Conservation (phyloP, 2,113 vertebrate species). For the Corydoras sp. region DNA sequence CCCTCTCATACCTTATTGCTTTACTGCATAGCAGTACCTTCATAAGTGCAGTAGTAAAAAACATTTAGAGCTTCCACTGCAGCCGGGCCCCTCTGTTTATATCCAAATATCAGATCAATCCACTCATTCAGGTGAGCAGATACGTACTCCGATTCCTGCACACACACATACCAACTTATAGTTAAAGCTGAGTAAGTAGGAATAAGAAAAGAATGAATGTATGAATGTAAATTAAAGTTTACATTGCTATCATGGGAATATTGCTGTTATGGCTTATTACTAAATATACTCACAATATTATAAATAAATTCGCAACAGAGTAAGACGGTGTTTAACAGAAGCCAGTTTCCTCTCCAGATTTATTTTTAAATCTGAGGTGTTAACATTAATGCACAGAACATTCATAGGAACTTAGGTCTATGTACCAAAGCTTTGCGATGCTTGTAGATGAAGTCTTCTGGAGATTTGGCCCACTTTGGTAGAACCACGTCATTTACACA, state of each 20-base stretch:
- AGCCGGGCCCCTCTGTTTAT: conserved; percentile 87
- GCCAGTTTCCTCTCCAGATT: no score
- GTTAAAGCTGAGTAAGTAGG: no score
- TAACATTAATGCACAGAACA: no score
- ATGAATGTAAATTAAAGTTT: no score
- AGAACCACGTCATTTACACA: conserved; percentile 83
- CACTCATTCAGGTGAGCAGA: conserved; percentile 95
- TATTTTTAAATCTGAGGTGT: no score
- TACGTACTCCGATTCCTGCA: conserved; percentile 88
- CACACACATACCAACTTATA: conserved; percentile 9
- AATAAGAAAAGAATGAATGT: no score
- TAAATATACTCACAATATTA: no score
- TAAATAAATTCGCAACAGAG: no score
- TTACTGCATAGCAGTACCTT: conserved; percentile 19
- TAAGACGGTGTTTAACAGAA: no score
- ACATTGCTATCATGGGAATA: no score
- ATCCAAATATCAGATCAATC: conserved; percentile 97
- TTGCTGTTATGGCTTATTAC: no score
- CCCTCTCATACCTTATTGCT: no score
- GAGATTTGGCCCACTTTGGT: conserved; percentile 89
- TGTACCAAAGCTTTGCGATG: conserved; percentile 91
- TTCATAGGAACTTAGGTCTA: background rate
- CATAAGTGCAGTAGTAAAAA: conserved; percentile 95
- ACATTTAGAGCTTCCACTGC: conserved; percentile 92
- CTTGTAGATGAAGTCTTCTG: conserved; percentile 96